Evolutionary conservation across 23 tunicate genomes (phyloP).

Genomic region (Halocynthia aurantium): DNA sequence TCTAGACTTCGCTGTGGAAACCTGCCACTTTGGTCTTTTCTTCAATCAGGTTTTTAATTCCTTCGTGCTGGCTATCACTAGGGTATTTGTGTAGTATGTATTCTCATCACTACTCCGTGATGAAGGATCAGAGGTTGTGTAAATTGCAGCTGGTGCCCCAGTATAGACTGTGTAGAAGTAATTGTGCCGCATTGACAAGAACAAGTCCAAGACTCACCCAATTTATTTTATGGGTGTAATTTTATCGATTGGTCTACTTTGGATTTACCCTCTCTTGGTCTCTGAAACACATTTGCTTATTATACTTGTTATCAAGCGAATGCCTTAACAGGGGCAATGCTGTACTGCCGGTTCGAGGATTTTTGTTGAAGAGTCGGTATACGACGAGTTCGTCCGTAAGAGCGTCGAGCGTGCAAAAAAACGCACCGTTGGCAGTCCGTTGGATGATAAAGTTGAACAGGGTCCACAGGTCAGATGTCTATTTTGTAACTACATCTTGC

Average conservation of each 20-base stretch:
- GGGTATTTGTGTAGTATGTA: neutral
- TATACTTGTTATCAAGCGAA: neutral
- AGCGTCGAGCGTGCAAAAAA: slow-evolving; percentile 86
- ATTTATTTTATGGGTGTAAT: too few relatives aligned
- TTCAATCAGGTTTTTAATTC: slow-evolving; percentile 59
- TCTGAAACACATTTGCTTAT: too few relatives aligned
- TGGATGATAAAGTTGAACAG: slow-evolving; percentile 65
- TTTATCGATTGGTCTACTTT: too few relatives aligned
- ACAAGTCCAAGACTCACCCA: too few relatives aligned
- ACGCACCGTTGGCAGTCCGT: slow-evolving; percentile 86
- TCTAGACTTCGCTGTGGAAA: slow-evolving; percentile 91
- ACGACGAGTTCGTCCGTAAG: slow-evolving; percentile 92
- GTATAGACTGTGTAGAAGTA: too few relatives aligned
- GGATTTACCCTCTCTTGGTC: too few relatives aligned
- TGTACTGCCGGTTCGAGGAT: slow-evolving; percentile 89
- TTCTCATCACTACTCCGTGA: too few relatives aligned
- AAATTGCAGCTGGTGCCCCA: too few relatives aligned
- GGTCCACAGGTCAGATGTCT: slow-evolving; percentile 64
- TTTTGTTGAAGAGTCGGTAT: slow-evolving; percentile 81
- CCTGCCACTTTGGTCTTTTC: slow-evolving; percentile 90
- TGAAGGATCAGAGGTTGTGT: too few relatives aligned
- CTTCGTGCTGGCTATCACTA: neutral
- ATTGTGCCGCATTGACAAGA: too few relatives aligned
- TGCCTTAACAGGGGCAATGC: slow-evolving; percentile 72
- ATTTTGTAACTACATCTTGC: neutral